Percentiles rank a stretch among this genome's conserved stretches.
phyloP scores from a whole-genome alignment of 1,140 invertebrate species.

The Bombus confusus region DNA sequence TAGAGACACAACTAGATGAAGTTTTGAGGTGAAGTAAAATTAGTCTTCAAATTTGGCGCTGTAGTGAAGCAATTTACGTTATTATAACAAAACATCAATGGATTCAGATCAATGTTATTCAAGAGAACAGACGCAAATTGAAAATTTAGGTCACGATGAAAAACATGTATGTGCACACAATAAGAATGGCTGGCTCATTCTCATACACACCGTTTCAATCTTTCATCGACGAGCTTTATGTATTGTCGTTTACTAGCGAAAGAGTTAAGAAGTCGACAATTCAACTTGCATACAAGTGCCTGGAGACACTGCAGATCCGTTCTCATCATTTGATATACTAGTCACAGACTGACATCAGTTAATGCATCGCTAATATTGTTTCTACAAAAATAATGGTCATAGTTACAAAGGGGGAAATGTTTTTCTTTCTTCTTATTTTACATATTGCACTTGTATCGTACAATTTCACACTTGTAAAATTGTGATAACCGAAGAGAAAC shows the following conservation, averaged over 20 bases:
- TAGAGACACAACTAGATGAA: not conserved
- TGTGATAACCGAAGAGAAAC: not conserved
- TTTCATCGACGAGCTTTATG: not conserved
- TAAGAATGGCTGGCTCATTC: slow-evolving; percentile 41
- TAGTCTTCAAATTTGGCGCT: not conserved
- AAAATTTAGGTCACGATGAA: not conserved
- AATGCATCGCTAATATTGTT: not conserved
- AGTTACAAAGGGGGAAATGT: not conserved
- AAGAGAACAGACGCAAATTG: not conserved
- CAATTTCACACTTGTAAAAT: not conserved
- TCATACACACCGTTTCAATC: not conserved
- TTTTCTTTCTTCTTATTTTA: slow-evolving; percentile 5
- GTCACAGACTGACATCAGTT: slow-evolving; percentile 34
- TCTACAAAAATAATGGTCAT: not conserved
- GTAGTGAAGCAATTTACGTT: not conserved
- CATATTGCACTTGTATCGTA: not conserved
- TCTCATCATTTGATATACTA: slow-evolving; percentile 41
- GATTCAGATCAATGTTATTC: slow-evolving; percentile 5
- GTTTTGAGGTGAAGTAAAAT: slow-evolving; percentile 10
- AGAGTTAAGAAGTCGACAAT: slow-evolving; percentile 6
- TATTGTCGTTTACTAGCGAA: not conserved
- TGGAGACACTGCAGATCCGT: not conserved
- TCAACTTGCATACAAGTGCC: slow-evolving; percentile 7
- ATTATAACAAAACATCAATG: not conserved
- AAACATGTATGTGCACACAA: not conserved